These are phyloP conservation scores for Campylomormyrus numenius DNA, from an alignment of 2,113 vertebrate genomes.

Conservation along the genomic window DNA sequence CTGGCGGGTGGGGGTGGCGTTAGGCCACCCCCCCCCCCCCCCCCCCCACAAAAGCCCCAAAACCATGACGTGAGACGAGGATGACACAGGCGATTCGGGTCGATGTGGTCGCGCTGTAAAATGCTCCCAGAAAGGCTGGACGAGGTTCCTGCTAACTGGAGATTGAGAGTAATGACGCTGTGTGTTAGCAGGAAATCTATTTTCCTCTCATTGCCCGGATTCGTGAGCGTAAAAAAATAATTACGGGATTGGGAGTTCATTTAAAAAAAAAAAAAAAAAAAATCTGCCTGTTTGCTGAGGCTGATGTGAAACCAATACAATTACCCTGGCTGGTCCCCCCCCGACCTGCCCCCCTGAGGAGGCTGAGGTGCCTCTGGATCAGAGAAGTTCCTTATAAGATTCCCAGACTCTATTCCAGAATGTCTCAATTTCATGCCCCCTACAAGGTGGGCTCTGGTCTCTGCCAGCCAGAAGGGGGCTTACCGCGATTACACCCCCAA, in stretches of 20 bases:
- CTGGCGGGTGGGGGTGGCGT: too few relatives aligned
- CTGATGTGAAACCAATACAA: conserved; percentile 63
- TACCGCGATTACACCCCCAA: conserved; percentile 52
- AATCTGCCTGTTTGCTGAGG: conserved; percentile 41
- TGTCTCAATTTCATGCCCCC: conserved; percentile 47
- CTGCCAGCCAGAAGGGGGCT: conserved; percentile 37
- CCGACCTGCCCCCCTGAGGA: conserved; percentile 38
- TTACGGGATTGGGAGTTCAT: conserved; percentile 43
- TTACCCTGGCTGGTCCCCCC: conserved; percentile 49
- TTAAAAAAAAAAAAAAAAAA: conserved; percentile 18
- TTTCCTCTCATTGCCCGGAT: conserved; percentile 50
- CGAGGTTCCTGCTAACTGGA: conserved; percentile 32
- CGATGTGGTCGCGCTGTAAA: not conserved
- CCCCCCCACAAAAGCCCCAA: not conserved
- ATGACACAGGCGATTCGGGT: not conserved
- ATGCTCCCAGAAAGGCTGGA: not conserved
- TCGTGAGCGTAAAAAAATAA: conserved; percentile 57
- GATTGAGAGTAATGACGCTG: conserved; percentile 27
- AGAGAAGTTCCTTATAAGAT: conserved; percentile 48
- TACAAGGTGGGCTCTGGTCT: conserved; percentile 34
- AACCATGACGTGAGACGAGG: too few relatives aligned
- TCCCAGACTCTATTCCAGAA: conserved; percentile 42
- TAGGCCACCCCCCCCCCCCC: too few relatives aligned
- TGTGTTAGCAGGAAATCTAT: conserved; percentile 62
- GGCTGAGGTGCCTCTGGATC: conserved; percentile 42